phyloP scores from a whole-genome alignment of 2,888 invertebrate genomes.

The Adelognathus sp. region DNA sequence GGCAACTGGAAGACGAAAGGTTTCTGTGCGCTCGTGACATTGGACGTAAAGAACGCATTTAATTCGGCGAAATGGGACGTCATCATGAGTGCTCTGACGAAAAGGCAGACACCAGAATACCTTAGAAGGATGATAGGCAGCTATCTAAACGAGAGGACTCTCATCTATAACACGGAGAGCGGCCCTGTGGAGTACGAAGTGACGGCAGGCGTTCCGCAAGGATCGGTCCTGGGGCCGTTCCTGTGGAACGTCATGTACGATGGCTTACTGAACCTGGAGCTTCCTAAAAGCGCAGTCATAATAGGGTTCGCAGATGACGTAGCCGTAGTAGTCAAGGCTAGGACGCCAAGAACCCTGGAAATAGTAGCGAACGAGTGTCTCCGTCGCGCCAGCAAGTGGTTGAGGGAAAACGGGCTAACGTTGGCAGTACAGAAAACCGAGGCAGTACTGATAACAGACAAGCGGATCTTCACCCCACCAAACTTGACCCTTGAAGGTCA shows the following conservation, averaged over 20 bases:
- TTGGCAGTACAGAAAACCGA: conserved; percentile 36
- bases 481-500: not conserved
- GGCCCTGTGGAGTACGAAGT: not conserved
- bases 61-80: conserved; percentile 18
- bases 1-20: conserved; percentile 14
- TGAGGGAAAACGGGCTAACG: not conserved
- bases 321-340: not conserved
- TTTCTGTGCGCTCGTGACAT: conserved; percentile 24
- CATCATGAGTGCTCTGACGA: not conserved
- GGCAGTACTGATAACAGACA: conserved; percentile 32
- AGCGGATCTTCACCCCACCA: not conserved
- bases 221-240: conserved; percentile 36
- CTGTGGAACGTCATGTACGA: conserved; percentile 47
- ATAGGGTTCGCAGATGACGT: conserved; percentile 24
- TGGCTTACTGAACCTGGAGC: conserved; percentile 15
- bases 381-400: conserved; percentile 1
- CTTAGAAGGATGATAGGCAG: conserved; percentile 9
- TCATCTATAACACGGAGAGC: conserved; percentile 27
- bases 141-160: conserved; percentile 26
- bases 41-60: conserved; percentile 33
- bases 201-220: conserved; percentile 34
- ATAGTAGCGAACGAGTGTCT: not conserved
- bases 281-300: not conserved
- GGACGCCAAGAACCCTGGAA: not conserved
- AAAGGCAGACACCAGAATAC: conserved; percentile 1